Evolutionary conservation across 2,797 vertebrate genomes (phyloP).

Genomic region (Phrynocephalus forsythii): DNA sequence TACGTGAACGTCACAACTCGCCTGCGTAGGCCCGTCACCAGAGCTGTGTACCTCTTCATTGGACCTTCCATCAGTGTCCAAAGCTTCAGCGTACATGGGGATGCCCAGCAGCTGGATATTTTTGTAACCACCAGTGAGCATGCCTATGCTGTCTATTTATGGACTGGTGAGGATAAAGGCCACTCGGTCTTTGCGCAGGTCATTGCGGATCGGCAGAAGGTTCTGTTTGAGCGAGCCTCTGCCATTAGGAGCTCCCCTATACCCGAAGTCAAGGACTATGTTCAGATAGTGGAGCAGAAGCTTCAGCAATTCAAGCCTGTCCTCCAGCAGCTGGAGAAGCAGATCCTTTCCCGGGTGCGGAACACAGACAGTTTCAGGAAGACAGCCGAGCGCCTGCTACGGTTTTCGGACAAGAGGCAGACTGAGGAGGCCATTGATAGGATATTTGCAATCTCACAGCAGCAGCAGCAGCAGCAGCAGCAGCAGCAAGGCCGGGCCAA

Average conservation of each 20-base stretch:
- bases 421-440: slow-evolving; percentile 88
- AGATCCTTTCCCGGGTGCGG: slow-evolving; percentile 89
- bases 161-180: slow-evolving; percentile 81
- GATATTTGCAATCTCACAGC: slow-evolving; percentile 88
- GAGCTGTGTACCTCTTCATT: slow-evolving; percentile 92
- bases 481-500: slow-evolving; percentile 81
- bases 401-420: slow-evolving; percentile 92
- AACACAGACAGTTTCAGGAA: slow-evolving; percentile 90
- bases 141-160: slow-evolving; percentile 88
- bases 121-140: slow-evolving; percentile 88
- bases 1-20: slow-evolving; percentile 93
- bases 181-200: slow-evolving; percentile 90
- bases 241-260: slow-evolving; percentile 70
- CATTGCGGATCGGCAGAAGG: slow-evolving; percentile 86
- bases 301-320: slow-evolving; percentile 93
- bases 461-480: slow-evolving; percentile 80
- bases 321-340: slow-evolving; percentile 94
- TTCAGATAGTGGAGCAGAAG: slow-evolving; percentile 87
- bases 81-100: slow-evolving; percentile 90
- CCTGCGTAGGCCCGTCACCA: slow-evolving; percentile 86
- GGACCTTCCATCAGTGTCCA: slow-evolving; percentile 90
- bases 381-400: slow-evolving; percentile 90
- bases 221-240: slow-evolving; percentile 87
- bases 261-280: slow-evolving; percentile 88
- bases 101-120: slow-evolving; percentile 88